These are phyloP conservation scores for Formica aserva DNA, from an alignment of 2,888 invertebrate genomes.

Conservation along the genomic window DNA sequence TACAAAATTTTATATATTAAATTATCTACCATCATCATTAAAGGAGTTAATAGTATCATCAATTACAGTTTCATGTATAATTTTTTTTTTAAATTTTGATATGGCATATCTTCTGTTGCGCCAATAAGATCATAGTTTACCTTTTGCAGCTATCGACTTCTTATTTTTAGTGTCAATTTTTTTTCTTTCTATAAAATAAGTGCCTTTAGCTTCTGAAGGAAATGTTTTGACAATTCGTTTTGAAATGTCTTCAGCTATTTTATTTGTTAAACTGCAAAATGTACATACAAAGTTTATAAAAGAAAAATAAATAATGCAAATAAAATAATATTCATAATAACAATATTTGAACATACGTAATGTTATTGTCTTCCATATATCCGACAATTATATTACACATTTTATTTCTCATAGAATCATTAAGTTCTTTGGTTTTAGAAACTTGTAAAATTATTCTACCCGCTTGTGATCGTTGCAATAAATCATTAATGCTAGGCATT, in stretches of 20 bases:
- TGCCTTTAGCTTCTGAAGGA: conserved; percentile 9
- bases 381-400: background rate
- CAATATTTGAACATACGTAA: background rate
- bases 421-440: background rate
- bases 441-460: background rate
- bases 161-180: background rate
- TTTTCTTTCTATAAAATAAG: conserved; percentile 17
- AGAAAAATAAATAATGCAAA: conserved; percentile 3
- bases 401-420: background rate
- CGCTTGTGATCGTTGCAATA: background rate
- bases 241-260: conserved; percentile 8
- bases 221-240: background rate
- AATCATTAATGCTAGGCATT: background rate
- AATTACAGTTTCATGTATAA: background rate
- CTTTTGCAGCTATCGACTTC: background rate
- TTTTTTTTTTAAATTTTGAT: background rate
- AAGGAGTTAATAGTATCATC: background rate
- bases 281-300: background rate
- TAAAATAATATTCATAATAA: background rate
- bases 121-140: background rate
- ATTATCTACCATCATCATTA: background rate
- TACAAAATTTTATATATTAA: background rate
- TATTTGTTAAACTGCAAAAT: conserved; percentile 19
- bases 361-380: background rate
- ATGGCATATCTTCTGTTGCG: conserved; percentile 19